These are phyloP conservation scores for Cyprinodon variegatus DNA, from an alignment of 2,113 vertebrate genomes.

Conservation along the genomic window DNA sequence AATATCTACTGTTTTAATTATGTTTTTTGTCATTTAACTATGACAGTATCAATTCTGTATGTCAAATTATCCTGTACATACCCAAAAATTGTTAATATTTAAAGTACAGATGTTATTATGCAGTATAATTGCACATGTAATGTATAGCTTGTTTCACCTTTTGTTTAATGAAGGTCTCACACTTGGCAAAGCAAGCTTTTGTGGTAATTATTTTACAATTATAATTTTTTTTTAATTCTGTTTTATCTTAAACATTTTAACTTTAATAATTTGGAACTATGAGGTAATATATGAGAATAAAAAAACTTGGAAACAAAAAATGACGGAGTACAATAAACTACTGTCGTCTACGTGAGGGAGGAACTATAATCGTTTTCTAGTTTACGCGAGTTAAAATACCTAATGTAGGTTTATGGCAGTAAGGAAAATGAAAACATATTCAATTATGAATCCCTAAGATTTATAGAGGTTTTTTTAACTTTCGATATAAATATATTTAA, in stretches of 20 bases:
- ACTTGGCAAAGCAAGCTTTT: conserved; percentile 8
- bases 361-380: background rate
- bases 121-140: conserved; percentile 23
- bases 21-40: conserved; percentile 22
- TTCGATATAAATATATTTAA: background rate
- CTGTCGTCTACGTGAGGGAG: background rate
- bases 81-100: conserved; percentile 37
- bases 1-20: conserved; percentile 15
- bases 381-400: background rate
- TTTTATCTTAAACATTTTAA: conserved; percentile 7
- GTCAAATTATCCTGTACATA: conserved; percentile 3
- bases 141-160: conserved; percentile 51
- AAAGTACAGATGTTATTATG: background rate
- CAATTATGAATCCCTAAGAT: background rate
- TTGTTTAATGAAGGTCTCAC: conserved; percentile 26
- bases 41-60: conserved; percentile 10
- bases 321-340: background rate
- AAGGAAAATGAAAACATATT: background rate
- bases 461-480: background rate
- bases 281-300: background rate
- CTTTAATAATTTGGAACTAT: background rate
- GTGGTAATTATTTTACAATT: background rate
- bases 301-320: background rate
- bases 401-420: background rate
- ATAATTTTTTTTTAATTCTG: background rate